phyloP scores from a whole-genome alignment of 2,797 vertebrate species.

The Catamblyrhynchus diadema region DNA sequence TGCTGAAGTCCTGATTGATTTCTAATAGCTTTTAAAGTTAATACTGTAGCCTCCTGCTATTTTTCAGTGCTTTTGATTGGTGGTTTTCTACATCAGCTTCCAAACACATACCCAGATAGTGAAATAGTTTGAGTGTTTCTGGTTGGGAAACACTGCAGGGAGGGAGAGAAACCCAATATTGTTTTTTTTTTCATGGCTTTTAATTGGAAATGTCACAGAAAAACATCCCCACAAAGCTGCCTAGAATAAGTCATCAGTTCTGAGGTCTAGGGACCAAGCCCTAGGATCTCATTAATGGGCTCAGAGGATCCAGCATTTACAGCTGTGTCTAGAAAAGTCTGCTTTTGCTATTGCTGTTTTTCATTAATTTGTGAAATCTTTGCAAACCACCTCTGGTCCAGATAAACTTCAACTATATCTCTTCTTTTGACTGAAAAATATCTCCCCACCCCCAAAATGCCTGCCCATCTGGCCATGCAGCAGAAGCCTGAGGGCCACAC shows the following conservation, averaged over 20 bases:
- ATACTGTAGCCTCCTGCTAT: constrained; percentile 3
- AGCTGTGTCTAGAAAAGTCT: neutral
- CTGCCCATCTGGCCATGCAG: neutral
- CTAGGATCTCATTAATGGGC: neutral
- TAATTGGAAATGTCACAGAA: constrained; percentile 7
- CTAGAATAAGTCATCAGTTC: neutral
- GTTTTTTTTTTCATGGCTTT: neutral
- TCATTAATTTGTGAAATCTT: neutral
- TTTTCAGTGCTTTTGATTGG: neutral
- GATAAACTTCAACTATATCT: neutral
- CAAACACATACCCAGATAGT: neutral
- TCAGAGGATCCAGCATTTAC: neutral
- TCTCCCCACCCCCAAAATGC: neutral
- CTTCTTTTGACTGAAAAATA: neutral
- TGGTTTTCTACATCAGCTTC: neutral
- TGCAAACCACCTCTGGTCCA: neutral
- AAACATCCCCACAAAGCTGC: neutral
- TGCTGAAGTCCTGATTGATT: constrained; percentile 42
- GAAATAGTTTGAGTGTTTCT: neutral
- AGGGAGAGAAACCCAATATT: neutral
- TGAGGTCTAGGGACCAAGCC: neutral
- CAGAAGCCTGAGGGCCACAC: accelerated
- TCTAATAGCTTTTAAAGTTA: constrained; percentile 51
- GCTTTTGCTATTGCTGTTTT: neutral
- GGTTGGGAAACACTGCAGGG: neutral